These are phyloP conservation scores for Sialia sialis DNA, from an alignment of 2,113 vertebrate genomes.

Conservation along the genomic window DNA sequence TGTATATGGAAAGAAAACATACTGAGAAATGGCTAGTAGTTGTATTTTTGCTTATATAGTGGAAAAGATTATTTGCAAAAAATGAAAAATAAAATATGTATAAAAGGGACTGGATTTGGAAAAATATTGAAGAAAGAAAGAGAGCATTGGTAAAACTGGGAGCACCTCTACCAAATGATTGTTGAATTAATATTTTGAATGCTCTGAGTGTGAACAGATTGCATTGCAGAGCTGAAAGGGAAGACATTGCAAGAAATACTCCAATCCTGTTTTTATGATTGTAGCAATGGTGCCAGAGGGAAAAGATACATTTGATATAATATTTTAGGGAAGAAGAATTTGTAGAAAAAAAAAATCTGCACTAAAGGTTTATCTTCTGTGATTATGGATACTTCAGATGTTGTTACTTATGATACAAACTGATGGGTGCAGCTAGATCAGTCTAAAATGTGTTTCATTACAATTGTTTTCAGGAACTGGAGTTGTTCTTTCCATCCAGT, in stretches of 20 bases:
- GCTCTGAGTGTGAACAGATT: neutral
- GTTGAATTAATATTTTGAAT: neutral
- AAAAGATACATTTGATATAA: neutral
- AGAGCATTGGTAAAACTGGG: neutral
- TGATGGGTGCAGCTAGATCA: neutral
- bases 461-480: slow-evolving; percentile 82
- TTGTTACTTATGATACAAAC: neutral
- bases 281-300: neutral
- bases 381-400: neutral
- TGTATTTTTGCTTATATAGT: neutral
- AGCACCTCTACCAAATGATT: neutral
- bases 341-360: neutral
- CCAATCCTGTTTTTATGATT: neutral
- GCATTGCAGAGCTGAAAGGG: neutral
- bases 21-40: neutral
- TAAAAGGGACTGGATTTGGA: neutral
- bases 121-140: neutral
- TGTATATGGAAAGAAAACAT: neutral
- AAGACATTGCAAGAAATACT: neutral
- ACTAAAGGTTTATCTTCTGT: neutral
- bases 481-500: slow-evolving; percentile 93
- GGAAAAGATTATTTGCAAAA: neutral
- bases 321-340: neutral
- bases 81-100: neutral
- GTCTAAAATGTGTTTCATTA: slow-evolving; percentile 28